Percentiles rank a stretch among this genome's conserved stretches.
These are phyloP conservation scores for Lithobates pipiens DNA, from an alignment of 2,797 vertebrate species.

Conservation along the genomic window DNA sequence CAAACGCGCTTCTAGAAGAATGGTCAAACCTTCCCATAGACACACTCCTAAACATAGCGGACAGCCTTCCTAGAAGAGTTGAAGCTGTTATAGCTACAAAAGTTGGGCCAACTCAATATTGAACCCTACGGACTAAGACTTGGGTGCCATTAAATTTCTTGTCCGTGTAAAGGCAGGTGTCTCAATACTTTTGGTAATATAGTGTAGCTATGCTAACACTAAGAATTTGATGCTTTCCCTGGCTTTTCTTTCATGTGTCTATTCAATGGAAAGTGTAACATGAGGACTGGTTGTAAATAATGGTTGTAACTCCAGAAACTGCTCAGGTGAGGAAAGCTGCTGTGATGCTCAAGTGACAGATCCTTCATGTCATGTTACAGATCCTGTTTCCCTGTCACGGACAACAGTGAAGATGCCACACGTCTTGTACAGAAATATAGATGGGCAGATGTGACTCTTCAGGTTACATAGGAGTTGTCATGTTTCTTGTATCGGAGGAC, in stretches of 20 bases:
- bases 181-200: too few species aligned
- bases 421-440: conserved; percentile 5
- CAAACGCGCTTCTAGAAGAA: too few species aligned
- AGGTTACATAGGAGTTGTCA: background rate
- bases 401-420: conserved; percentile 27
- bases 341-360: conserved; percentile 51
- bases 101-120: too few species aligned
- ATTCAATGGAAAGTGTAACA: conserved; percentile 55
- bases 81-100: too few species aligned
- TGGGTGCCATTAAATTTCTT: too few species aligned
- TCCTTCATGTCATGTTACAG: conserved; percentile 39
- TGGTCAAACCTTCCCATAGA: too few species aligned
- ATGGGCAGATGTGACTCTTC: conserved; percentile 16
- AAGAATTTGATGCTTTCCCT: background rate
- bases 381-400: conserved; percentile 39
- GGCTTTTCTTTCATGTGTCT: conserved; percentile 6
- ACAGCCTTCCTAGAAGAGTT: too few species aligned
- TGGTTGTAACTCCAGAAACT: conserved; percentile 52
- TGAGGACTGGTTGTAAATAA: conserved; percentile 56
- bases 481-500: background rate
- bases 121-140: too few species aligned
- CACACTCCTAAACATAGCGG: too few species aligned
- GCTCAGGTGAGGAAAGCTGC: conserved; percentile 32
- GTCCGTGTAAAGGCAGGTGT: too few species aligned
- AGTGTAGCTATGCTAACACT: background rate